A percentile compares a stretch with the other conserved stretches of the same genome.
These are phyloP conservation scores for Passer domesticus DNA, from an alignment of 2,113 vertebrate species.

Conservation along the genomic window DNA sequence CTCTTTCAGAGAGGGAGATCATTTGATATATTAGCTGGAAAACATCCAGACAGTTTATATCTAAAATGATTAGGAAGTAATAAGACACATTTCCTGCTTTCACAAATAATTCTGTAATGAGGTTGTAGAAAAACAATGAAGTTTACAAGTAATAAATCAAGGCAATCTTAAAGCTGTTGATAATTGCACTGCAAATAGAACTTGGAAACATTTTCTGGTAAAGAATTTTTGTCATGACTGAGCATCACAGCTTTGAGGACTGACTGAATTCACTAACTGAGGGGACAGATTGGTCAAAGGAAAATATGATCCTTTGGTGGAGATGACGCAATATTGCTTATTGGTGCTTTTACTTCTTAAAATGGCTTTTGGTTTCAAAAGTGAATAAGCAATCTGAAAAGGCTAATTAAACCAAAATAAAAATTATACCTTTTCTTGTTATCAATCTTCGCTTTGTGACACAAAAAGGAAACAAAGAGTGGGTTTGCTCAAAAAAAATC, in stretches of 20 bases:
- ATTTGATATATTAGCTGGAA: conserved; percentile 35
- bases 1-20: neutral
- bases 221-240: neutral
- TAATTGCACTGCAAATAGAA: conserved; percentile 1
- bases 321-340: neutral
- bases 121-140: neutral
- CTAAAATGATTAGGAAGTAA: conserved; percentile 15
- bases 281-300: neutral
- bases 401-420: neutral
- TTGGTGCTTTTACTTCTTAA: neutral
- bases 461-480: neutral
- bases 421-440: neutral
- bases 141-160: conserved; percentile 7
- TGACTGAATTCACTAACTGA: neutral
- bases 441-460: neutral
- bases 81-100: conserved; percentile 16
- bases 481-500: neutral
- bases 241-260: neutral
- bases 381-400: neutral
- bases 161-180: neutral
- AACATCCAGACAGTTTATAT: neutral
- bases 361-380: neutral
- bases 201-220: neutral
- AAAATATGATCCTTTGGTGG: neutral
- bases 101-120: conserved; percentile 7